A percentile compares a stretch with the other conserved stretches of the same genome.
These are phyloP conservation scores for Xiphias gladius DNA, from an alignment of 2,113 vertebrate species.

Conservation along the genomic window DNA sequence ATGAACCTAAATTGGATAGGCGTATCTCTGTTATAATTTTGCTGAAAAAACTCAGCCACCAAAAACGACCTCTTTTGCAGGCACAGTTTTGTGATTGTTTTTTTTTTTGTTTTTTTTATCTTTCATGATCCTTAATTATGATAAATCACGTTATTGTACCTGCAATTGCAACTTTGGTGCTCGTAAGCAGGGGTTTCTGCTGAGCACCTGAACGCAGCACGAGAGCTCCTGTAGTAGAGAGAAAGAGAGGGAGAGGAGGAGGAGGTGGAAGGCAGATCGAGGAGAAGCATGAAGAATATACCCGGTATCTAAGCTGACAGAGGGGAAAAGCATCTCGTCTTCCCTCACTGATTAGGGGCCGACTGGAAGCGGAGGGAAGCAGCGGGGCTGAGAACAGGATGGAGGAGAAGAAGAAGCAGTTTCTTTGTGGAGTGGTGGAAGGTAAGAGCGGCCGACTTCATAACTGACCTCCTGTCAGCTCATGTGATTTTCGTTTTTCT, in stretches of 20 bases:
- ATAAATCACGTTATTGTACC: neutral
- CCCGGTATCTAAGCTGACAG: constrained; percentile 31
- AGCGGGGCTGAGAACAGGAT: constrained; percentile 66
- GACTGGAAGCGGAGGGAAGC: constrained; percentile 48
- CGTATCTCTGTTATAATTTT: no score
- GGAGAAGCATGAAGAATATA: constrained; percentile 59
- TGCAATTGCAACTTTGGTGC: no score
- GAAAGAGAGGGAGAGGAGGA: constrained; percentile 36
- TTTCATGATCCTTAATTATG: neutral
- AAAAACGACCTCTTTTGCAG: no score
- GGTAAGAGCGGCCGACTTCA: constrained; percentile 77
- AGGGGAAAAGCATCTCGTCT: constrained; percentile 54
- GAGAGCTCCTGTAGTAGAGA: constrained; percentile 30
- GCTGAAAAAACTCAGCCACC: no score
- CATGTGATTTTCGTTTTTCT: constrained; percentile 42
- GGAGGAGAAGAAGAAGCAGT: constrained; percentile 81
- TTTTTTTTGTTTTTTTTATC: neutral
- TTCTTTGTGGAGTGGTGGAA: constrained; percentile 91
- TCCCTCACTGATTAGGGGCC: constrained; percentile 38
- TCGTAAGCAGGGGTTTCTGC: constrained; percentile 7
- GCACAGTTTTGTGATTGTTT: neutral
- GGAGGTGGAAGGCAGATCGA: constrained; percentile 44
- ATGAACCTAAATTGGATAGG: neutral
- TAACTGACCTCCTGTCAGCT: constrained; percentile 51
- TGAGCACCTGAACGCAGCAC: constrained; percentile 70